A percentile compares a stretch with the other conserved stretches of the same genome.
Conservation (phyloP, 2,888 invertebrate genomes). For the Sylvicola cinctus region DNA sequence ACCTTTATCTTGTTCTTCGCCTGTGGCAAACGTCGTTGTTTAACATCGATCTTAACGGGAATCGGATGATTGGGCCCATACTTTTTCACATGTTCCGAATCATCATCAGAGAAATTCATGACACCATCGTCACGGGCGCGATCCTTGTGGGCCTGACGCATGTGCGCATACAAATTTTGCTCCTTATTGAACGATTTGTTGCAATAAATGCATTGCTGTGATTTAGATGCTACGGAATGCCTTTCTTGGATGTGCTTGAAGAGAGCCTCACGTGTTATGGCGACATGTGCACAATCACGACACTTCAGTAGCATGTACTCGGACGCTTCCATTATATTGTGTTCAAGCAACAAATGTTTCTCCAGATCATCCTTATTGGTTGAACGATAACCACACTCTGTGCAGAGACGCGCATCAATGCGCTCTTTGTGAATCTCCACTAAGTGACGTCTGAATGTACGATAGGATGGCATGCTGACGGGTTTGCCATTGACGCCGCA, state of each 20-base stretch:
- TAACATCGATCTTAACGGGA: slow-evolving; percentile 15
- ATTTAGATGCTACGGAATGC: slow-evolving; percentile 12
- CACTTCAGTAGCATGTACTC: slow-evolving; percentile 61
- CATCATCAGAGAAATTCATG: slow-evolving; percentile 33
- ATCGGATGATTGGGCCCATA: slow-evolving; percentile 12
- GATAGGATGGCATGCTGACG: slow-evolving; percentile 55
- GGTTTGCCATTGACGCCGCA: slow-evolving; percentile 49
- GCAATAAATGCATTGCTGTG: slow-evolving; percentile 49
- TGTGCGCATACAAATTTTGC: slow-evolving; percentile 47
- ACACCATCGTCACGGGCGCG: slow-evolving; percentile 44
- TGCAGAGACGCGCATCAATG: slow-evolving; percentile 57
- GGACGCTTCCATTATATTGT: slow-evolving; percentile 50
- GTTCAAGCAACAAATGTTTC: slow-evolving; percentile 62
- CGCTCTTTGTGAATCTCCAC: slow-evolving; percentile 60
- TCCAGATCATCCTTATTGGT: slow-evolving; percentile 48
- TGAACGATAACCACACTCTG: slow-evolving; percentile 65
- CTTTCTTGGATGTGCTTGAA: slow-evolving; percentile 42
- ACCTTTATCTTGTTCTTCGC: slow-evolving; percentile 28
- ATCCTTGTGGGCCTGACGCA: slow-evolving; percentile 41
- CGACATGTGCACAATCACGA: slow-evolving; percentile 51
- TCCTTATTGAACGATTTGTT: slow-evolving; percentile 48
- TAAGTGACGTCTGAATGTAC: slow-evolving; percentile 60
- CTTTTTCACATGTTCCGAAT: slow-evolving; percentile 13
- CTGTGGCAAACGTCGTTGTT: background rate
- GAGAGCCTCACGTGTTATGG: slow-evolving; percentile 48